Conservation (phyloP, 1,140 invertebrate genomes). For the Argopecten irradians region DNA sequence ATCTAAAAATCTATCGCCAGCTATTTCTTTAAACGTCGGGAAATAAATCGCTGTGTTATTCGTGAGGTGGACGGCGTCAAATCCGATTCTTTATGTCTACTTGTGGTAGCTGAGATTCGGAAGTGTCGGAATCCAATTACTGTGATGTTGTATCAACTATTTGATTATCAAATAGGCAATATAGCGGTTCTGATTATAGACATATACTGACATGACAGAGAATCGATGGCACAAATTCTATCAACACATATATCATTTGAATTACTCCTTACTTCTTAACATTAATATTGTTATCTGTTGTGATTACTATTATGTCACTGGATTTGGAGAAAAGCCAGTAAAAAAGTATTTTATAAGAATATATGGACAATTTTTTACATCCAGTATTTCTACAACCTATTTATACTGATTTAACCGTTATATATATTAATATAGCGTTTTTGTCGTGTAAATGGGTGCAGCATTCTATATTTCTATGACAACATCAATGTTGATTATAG, state of each 20-base stretch:
- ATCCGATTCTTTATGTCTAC: not conserved
- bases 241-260: not conserved
- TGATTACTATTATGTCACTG: not conserved
- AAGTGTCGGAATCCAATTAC: not conserved
- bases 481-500: too few relatives aligned
- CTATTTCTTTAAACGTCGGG: not conserved
- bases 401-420: too few relatives aligned
- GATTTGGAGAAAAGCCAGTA: too few relatives aligned
- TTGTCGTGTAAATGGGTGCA: too few relatives aligned
- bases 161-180: slow-evolving; percentile 7
- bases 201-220: not conserved
- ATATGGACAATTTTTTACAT: too few relatives aligned
- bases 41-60: not conserved
- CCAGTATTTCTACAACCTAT: too few relatives aligned
- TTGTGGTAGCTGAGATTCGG: not conserved
- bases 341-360: too few relatives aligned
- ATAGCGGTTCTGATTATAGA: not conserved
- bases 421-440: too few relatives aligned
- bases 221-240: not conserved
- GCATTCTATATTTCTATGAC: too few relatives aligned
- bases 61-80: not conserved
- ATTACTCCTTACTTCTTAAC: not conserved
- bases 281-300: not conserved
- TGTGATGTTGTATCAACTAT: not conserved
- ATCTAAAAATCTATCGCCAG: not conserved